Evolutionary conservation across 2,113 vertebrate species (phyloP).

Genomic region (Oenanthe oenanthe): DNA sequence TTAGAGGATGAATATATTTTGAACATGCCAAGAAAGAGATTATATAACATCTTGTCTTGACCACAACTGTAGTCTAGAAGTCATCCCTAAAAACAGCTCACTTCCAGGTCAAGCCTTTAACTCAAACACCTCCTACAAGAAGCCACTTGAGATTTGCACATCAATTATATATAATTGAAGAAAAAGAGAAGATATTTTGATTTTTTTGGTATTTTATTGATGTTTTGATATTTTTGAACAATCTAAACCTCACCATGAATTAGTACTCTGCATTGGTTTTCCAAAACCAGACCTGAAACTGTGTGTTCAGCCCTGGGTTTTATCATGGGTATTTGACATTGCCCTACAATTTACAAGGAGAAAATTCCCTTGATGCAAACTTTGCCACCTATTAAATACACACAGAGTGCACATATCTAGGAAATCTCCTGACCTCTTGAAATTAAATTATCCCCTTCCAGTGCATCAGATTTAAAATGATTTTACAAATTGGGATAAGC

Average conservation of each 20-base stretch:
- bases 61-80: background rate
- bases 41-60: background rate
- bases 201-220: background rate
- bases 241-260: background rate
- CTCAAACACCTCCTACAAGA: background rate
- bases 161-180: background rate
- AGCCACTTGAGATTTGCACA: background rate
- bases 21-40: background rate
- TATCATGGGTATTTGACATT: background rate
- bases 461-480: constrained; percentile 47
- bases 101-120: background rate
- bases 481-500: constrained; percentile 69
- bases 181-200: background rate
- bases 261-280: background rate
- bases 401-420: background rate
- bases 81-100: background rate
- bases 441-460: constrained; percentile 58
- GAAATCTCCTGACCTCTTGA: constrained; percentile 16
- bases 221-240: background rate
- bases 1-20: constrained; percentile 17
- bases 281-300: background rate
- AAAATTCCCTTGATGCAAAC: background rate
- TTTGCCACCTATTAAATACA: background rate
- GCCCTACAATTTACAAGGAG: background rate
- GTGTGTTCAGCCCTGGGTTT: background rate